Evolutionary conservation across 2,888 invertebrate genomes (phyloP), one percentile per base, ranked within the genome.

Genomic region (Caenorhabditis angaria): DNA sequence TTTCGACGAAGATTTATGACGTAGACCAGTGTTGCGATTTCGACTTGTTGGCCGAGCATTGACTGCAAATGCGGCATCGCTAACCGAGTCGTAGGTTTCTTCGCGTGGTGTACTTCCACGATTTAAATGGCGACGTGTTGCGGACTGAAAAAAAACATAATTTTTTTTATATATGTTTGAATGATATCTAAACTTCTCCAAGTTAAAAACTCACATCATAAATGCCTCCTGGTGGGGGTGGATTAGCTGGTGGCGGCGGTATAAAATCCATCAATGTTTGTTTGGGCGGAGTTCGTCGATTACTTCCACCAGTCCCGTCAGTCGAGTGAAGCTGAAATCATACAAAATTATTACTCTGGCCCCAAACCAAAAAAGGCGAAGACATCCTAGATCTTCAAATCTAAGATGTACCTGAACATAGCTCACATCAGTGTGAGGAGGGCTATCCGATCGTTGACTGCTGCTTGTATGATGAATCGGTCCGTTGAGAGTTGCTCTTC

Each of bases 341-440:
- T 53, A 14, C 4, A 47, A 24, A 8, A 20, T 27, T 48, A 53
- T 20, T 22, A 24, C 20, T 20, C 10, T 10, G 24, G 28, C n/a
- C 6, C 14, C 6, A 50, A n/a, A 18, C 28, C 14, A 5, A n/a
- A 2, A 28, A 28, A 6, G 25, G 6, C 2, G n/a, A 54, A 20
- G 53, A 50, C 47, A 65, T 61, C 58, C 35, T 65, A 55, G 35
- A 35, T 61, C 4, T 47, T 59, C 18, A 27, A 32, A 47, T 56
- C 70, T 60, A 69, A 69, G 58, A 76, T 54, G 56, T 68, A 79
- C 81, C 78, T 82, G 83, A 59, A 84, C 78, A 70, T 83, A 84
- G 74, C 83, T 83, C 55, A 84, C 81, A 76, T 84, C 84, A 20
- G 84, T 84, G 70, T 84, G 82, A 53, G 82, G 82, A 18, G 84